These are phyloP conservation scores for Gambelia wislizenii DNA, from an alignment of 2,797 vertebrate species.

Conservation along the genomic window DNA sequence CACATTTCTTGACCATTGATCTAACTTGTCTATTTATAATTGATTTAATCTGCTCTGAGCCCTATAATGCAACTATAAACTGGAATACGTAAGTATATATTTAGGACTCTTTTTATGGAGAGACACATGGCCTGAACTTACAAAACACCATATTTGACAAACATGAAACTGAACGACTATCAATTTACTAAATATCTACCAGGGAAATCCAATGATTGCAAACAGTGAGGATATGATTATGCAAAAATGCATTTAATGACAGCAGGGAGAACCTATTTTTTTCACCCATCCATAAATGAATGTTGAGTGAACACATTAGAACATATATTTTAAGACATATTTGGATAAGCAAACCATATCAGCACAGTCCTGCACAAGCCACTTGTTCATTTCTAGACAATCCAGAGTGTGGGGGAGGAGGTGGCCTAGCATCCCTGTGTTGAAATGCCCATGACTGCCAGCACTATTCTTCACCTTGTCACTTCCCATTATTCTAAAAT, in stretches of 20 bases:
- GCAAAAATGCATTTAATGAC: constrained; percentile 1
- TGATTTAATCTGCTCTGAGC: not conserved
- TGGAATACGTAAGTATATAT: not conserved
- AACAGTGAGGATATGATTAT: not conserved
- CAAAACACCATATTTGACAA: no score
- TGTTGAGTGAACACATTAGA: not conserved
- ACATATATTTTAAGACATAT: not conserved
- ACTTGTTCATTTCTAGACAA: constrained; percentile 43
- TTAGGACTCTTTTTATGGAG: not conserved
- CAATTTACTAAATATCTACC: not conserved
- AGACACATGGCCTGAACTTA: not conserved
- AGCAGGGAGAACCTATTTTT: not conserved
- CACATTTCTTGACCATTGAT: constrained; percentile 13
- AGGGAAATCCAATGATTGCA: not conserved
- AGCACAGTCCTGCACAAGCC: not conserved
- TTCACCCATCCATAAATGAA: not conserved
- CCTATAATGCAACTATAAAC: not conserved
- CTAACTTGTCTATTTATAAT: not conserved
- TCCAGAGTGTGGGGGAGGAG: constrained; percentile 55
- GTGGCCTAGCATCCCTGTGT: constrained; percentile 69
- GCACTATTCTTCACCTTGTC: constrained; percentile 78
- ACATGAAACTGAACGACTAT: not conserved
- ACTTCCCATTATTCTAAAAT: constrained; percentile 76
- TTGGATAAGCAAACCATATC: constrained; percentile 36
- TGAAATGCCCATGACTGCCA: constrained; percentile 75